Evolutionary conservation across 2,797 vertebrate species (phyloP), one percentile per base, ranked within the genome.

Genomic region (Nyctalus aviator): DNA sequence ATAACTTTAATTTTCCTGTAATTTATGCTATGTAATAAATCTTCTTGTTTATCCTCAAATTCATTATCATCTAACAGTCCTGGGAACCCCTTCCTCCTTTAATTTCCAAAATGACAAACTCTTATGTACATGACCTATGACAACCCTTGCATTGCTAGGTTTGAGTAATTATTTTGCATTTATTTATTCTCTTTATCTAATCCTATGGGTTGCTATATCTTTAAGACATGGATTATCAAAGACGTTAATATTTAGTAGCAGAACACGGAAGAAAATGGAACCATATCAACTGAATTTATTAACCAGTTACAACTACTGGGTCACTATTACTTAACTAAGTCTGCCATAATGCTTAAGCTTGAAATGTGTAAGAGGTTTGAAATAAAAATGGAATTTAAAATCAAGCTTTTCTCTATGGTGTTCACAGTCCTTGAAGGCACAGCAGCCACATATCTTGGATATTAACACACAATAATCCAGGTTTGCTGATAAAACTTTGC

Each of bases 281-380:
- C 95, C 50, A 78, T 96, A 97, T 69, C 86, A 94, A 96, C 66
- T 97, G 93, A 96, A 97, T 97, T 97, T 97, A 97, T 96, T 97
- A 97, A 95, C 86, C 95, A 97, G 87, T 90, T 97, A 96, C 96
- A 96, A 96, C 91, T 94, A 93, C 87, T 48, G 44, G 44, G 48
- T 83, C 46, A 32, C 20, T 23, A 25, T 83, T 23, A 48, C 20
- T 81, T 46, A 82, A 32, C 59, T 94, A 90, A 95, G 95, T 88
- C 53, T 97, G 92, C 68, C 57, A 48, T 92, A 96, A 96, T 91
- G 84, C 77, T 96, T 97, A 87, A 96, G 91, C 41, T 96, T 87
- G 97, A 97, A 41, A 97, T 94, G 90, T 82, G 89, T 95, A 94
- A 96, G 95, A 97, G 57, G 88, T 96, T 98, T 97, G 53, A 97